Evolutionary conservation across 2,113 vertebrate genomes (phyloP), one percentile per base, ranked within the genome.

Genomic region (Takifugu flavidus): DNA sequence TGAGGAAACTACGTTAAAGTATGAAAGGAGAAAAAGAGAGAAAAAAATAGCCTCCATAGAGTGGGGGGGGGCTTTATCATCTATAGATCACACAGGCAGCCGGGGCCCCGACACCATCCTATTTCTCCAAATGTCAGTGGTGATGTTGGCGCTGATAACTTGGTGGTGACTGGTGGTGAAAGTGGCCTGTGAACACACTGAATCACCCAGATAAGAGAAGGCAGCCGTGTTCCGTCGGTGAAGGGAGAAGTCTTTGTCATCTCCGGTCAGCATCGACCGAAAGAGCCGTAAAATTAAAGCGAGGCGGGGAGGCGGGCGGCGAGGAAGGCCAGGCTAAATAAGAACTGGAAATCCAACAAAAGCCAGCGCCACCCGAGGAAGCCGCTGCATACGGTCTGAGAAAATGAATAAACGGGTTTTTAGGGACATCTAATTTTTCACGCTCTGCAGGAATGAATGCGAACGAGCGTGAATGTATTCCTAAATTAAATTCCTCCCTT

Each of bases 121-220:
- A 72, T 89, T 89, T 74, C 73, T 90, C 82, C 67, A 91, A 90
- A 92, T 90, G 89, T 86, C 90, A 91, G 78, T 47, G 34, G 51
- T 31, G 84, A 88, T 89, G 82, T 50, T 73, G 64, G 74, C 60
- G 73, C 73, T 72, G 82, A 75, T 89, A 86, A 88, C 84, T 62
- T 46, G 66, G 11, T n/a, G 77, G 65, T 46, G 15, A n/a, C 45
- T 13, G 45, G 13, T 43, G 43, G 25, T 31, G 45, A 47, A 4
- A 25, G 53, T 47, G 63, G 75, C 76, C 13, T 56, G 67, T 59
- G 70, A 65, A 65, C 71, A 72, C 59, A 74, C 72, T 66, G 79
- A 53, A 67, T 56, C 28, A 26, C 28, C 50, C 25, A 68, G 78
- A 86, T 86, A 85, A 84, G 72, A 73, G 55, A 56, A 61, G 51